Evolutionary conservation across 2,113 vertebrate genomes (phyloP).

Genomic region (Montifringilla adamsi): DNA sequence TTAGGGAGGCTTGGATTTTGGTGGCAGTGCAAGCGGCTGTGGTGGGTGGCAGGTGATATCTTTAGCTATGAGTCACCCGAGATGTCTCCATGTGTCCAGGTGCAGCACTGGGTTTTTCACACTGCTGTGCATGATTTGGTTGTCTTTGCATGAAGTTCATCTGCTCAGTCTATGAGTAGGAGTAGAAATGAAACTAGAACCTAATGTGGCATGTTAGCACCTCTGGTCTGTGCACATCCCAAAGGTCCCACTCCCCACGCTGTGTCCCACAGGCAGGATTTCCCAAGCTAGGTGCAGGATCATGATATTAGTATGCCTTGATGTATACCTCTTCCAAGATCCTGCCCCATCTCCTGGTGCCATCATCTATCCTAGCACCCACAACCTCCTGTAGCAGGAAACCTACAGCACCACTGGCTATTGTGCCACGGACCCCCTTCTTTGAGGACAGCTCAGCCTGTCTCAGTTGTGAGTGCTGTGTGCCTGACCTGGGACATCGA

Average conservation of each 20-base stretch:
- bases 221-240: neutral
- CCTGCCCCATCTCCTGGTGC: neutral
- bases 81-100: neutral
- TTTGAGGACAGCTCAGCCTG: neutral
- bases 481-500: neutral
- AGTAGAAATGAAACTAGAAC: neutral
- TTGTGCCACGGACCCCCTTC: neutral
- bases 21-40: neutral
- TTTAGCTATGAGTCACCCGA: slow-evolving; percentile 19
- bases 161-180: neutral
- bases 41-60: slow-evolving; percentile 19
- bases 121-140: neutral
- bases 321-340: neutral
- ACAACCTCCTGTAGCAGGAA: neutral
- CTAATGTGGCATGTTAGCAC: neutral
- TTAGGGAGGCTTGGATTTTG: neutral
- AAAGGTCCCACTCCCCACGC: neutral
- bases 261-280: neutral
- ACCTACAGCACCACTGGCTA: neutral
- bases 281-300: neutral
- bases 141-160: neutral
- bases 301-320: neutral
- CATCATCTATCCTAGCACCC: neutral
- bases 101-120: neutral
- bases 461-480: neutral